Base-by-base conservation (phyloP, 1,140 invertebrate genomes). In the Zaprionus taronus region DNA sequence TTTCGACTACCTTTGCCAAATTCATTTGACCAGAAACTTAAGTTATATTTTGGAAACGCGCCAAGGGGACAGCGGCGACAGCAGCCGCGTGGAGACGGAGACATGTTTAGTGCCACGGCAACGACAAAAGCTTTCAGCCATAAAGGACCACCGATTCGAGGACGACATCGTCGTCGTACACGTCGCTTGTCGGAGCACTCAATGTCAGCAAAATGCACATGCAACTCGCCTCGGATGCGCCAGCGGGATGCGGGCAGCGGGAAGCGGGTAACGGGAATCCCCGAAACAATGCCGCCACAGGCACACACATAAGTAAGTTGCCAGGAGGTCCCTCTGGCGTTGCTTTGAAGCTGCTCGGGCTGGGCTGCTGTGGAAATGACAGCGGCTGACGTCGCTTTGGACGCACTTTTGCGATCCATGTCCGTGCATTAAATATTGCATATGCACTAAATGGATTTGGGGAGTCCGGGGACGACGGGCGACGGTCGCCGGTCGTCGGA, bases 11-110 rank as follows among this genome's bases (percentile, higher is more conserved):
- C 89, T 92, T 87, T 92, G 91, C 91, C 91, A 92, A 92, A 92
- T 92, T 91, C 91, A 92, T 92, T 92, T 92, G 91, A 92, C 91
- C 91, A 91, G 91, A 92, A 92, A 92, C 91, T 92, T 92, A 92
- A 92, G 91, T 92, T 91, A 91, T 87, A 92, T 91, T 92, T 92
- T 92, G 91, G 91, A 91, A 20, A 20, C 4, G 22, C 28, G 84
- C 91, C 91, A 92, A 77, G 62, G 58, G 72, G 55, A 61, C 47
- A 60, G 20, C 53, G 41, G 53, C 31, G 55, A 61, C 47, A 60
- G 26, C 53, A 31, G 53, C 31, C 74, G 60, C 24, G 36, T 26
- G 61, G 69, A 73, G 58, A 68, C 49, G 49, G 81, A 83, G 84
- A 87, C 84, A 89, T 89, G 76, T 87, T 83, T 82, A 77, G 83